These are phyloP conservation scores for Caenorhabditis angaria DNA, from an alignment of 2,888 invertebrate species.

Conservation along the genomic window DNA sequence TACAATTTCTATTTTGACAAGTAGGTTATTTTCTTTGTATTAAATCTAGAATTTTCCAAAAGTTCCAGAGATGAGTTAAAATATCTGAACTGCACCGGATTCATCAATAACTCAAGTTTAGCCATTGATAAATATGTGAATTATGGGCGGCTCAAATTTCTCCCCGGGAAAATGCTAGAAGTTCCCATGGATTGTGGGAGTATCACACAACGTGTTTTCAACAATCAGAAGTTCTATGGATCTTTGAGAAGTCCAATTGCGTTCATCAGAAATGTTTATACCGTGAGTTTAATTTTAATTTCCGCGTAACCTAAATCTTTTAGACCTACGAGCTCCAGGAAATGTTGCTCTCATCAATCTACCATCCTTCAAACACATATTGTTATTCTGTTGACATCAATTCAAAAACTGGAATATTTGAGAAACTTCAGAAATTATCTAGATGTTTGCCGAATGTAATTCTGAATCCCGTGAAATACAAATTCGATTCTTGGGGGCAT, in stretches of 20 bases:
- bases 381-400: not conserved
- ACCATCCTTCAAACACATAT: not conserved
- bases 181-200: not conserved
- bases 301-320: not conserved
- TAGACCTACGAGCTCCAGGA: not conserved
- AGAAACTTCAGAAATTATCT: not conserved
- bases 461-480: conserved; percentile 27
- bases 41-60: too few species aligned
- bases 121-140: not conserved
- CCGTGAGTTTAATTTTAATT: too few species aligned
- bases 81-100: too few species aligned
- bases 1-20: too few species aligned
- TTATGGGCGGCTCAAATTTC: not conserved
- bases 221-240: not conserved
- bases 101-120: not conserved
- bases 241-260: not conserved
- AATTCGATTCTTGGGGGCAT: conserved; percentile 21
- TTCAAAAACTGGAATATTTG: not conserved
- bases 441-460: conserved; percentile 27
- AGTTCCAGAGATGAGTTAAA: too few species aligned
- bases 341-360: not conserved
- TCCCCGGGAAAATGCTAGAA: not conserved
- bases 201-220: not conserved
- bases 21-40: too few species aligned
- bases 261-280: not conserved